Conservation (phyloP, 2,888 invertebrate species). For the Lissocephala sabroskyi region DNA sequence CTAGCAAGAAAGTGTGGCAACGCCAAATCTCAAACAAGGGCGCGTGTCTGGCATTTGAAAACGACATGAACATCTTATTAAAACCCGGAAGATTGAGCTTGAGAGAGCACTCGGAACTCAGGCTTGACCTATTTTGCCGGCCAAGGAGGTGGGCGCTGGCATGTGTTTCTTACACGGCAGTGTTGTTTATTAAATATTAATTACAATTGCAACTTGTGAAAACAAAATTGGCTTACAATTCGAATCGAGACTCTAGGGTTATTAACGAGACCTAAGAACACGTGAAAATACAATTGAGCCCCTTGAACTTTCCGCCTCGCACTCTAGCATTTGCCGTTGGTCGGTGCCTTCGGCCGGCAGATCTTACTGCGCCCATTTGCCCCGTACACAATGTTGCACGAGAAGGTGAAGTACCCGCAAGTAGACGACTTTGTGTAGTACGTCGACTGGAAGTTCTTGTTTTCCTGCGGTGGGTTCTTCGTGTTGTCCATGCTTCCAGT, state of each 20-base stretch:
- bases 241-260: slow-evolving; percentile 34
- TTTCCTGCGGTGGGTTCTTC: slow-evolving; percentile 76
- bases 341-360: slow-evolving; percentile 85
- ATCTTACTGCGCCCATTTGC: slow-evolving; percentile 85
- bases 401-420: slow-evolving; percentile 90
- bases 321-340: slow-evolving; percentile 78
- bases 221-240: too few species aligned
- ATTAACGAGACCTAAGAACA: slow-evolving; percentile 34
- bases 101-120: too few species aligned
- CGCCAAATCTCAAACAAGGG: too few species aligned
- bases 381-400: slow-evolving; percentile 85
- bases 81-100: too few species aligned
- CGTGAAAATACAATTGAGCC: slow-evolving; percentile 43
- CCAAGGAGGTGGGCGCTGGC: too few species aligned
- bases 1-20: too few species aligned
- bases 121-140: too few species aligned
- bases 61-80: too few species aligned
- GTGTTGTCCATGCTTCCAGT: slow-evolving; percentile 80
- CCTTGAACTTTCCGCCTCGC: slow-evolving; percentile 19
- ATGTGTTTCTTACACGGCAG: slow-evolving; percentile 12
- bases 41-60: too few species aligned
- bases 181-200: slow-evolving; percentile 49
- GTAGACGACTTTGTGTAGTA: slow-evolving; percentile 91
- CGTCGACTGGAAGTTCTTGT: slow-evolving; percentile 83
- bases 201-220: slow-evolving; percentile 36